A percentile compares a stretch with the other conserved stretches of the same genome.
Evolutionary conservation across 23 tunicate species (phyloP).

Genomic region (Phallusia fumigata): DNA sequence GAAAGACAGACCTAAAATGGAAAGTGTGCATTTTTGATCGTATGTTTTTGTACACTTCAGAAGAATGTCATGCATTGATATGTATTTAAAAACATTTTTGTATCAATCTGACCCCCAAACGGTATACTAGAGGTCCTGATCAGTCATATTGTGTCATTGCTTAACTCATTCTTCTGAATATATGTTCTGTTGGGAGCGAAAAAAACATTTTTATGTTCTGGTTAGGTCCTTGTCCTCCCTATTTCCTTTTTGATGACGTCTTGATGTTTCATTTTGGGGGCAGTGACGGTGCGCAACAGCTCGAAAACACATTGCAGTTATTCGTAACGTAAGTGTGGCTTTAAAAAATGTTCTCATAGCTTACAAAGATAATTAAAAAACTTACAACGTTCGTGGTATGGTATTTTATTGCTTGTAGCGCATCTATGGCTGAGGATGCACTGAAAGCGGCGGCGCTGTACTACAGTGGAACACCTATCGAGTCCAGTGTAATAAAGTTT

Average conservation of each 20-base stretch:
- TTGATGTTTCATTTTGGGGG: neutral
- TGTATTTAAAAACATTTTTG: neutral
- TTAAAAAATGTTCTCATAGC: too few relatives aligned
- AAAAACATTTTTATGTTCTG: neutral
- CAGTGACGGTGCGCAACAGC: neutral
- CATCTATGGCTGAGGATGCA: neutral
- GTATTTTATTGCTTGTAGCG: neutral
- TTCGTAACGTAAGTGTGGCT: neutral
- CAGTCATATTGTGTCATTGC: too few relatives aligned
- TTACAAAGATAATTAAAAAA: too few relatives aligned
- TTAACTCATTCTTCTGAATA: neutral
- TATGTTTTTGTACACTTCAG: too few relatives aligned
- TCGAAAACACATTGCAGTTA: neutral
- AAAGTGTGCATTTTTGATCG: too few relatives aligned
- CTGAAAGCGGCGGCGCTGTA: neutral
- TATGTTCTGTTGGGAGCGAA: too few relatives aligned
- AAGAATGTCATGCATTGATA: neutral
- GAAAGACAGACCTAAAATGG: too few relatives aligned
- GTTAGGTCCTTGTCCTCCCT: slow-evolving; percentile 4
- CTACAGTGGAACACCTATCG: neutral
- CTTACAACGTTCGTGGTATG: neutral
- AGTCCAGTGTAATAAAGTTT: neutral
- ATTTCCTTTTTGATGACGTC: neutral
- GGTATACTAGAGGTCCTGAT: too few relatives aligned
- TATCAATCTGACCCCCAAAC: too few relatives aligned